Evolutionary conservation across 2,113 vertebrate species (phyloP).

Genomic region (Uropsilus gracilis): DNA sequence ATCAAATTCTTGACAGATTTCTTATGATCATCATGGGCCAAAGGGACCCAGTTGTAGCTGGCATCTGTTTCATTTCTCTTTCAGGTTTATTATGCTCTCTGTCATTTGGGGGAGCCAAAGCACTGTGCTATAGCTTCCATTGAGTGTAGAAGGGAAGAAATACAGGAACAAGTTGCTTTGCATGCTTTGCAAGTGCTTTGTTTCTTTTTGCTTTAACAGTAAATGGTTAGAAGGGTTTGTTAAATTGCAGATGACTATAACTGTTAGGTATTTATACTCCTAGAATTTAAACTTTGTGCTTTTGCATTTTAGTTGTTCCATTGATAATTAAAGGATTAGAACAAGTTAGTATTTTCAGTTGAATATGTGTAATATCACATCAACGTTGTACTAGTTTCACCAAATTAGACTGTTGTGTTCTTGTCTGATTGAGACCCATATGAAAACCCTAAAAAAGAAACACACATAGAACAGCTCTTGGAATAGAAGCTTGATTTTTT

Average conservation of each 20-base stretch:
- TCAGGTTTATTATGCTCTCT: constrained; percentile 36
- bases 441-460: not conserved
- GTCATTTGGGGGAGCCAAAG: constrained; percentile 85
- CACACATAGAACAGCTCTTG: not conserved
- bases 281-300: constrained; percentile 59
- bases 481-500: constrained; percentile 50
- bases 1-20: not conserved
- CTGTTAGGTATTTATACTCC: not conserved
- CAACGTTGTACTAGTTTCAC: not conserved
- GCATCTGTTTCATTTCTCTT: not conserved
- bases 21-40: not conserved
- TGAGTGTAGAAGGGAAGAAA: constrained; percentile 11
- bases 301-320: constrained; percentile 50
- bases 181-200: constrained; percentile 59
- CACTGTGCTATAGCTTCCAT: constrained; percentile 46
- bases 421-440: not conserved
- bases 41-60: not conserved
- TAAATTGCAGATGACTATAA: constrained; percentile 77
- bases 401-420: not conserved
- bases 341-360: constrained; percentile 41
- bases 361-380: constrained; percentile 49
- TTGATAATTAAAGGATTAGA: constrained; percentile 46
- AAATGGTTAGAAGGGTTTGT: constrained; percentile 60
- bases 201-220: constrained; percentile 54
- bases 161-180: constrained; percentile 18